phyloP scores from a whole-genome alignment of 1,140 invertebrate genomes.

The Acromyrmex charruanus region DNA sequence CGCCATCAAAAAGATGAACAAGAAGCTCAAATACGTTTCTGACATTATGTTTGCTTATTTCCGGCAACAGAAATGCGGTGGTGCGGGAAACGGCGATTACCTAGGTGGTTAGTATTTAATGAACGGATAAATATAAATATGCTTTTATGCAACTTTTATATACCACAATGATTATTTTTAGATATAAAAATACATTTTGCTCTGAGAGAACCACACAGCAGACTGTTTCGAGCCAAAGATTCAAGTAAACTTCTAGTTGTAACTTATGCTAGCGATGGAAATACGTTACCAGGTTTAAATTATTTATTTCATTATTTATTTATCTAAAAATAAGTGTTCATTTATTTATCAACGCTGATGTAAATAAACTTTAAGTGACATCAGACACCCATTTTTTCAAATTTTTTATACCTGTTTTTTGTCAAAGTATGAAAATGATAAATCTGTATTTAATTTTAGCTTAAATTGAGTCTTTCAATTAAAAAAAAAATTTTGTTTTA shows the following conservation, averaged over 20 bases:
- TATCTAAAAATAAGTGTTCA: background rate
- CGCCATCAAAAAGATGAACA: slow-evolving; percentile 81
- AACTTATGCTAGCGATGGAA: slow-evolving; percentile 90
- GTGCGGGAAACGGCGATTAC: slow-evolving; percentile 82
- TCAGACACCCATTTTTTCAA: no score
- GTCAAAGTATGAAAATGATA: no score
- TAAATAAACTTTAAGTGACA: background rate
- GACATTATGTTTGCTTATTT: slow-evolving; percentile 85
- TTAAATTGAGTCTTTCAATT: no score
- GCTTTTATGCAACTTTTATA: background rate
- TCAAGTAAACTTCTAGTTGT: slow-evolving; percentile 88
- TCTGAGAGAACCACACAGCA: slow-evolving; percentile 81
- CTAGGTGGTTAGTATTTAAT: slow-evolving; percentile 77
- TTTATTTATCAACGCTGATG: background rate
- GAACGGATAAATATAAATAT: background rate
- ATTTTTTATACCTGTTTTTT: no score
- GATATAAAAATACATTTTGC: slow-evolving; percentile 84
- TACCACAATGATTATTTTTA: slow-evolving; percentile 45
- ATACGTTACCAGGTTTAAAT: slow-evolving; percentile 88
- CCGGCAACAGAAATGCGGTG: slow-evolving; percentile 80
- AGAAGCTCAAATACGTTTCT: slow-evolving; percentile 82
- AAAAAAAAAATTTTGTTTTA: no score
- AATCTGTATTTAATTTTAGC: no score
- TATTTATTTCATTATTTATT: slow-evolving; percentile 3
- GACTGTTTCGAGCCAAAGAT: slow-evolving; percentile 79